Conservation (phyloP, 2,113 vertebrate species). For the Rissa tridactyla region DNA sequence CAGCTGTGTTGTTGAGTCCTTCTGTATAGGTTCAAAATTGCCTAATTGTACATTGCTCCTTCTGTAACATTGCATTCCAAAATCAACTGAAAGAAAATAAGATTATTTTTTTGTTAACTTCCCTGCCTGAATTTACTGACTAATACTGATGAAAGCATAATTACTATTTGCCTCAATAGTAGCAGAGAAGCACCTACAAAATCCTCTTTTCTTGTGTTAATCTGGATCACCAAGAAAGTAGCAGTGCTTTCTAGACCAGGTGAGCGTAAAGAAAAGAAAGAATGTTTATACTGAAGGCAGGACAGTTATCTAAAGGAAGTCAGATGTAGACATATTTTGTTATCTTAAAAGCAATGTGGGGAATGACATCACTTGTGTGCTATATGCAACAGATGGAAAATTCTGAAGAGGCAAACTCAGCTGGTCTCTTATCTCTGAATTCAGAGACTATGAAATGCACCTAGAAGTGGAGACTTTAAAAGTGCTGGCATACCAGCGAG, state of each 20-base stretch:
- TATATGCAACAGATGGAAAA: neutral
- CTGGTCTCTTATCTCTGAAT: neutral
- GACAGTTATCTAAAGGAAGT: neutral
- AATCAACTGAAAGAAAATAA: conserved; percentile 30
- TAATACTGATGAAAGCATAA: neutral
- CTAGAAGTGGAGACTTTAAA: neutral
- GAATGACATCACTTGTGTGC: neutral
- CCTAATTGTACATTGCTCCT: neutral
- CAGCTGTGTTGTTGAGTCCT: neutral
- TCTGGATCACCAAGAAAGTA: neutral
- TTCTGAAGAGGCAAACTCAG: neutral
- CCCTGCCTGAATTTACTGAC: neutral
- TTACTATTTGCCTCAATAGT: neutral
- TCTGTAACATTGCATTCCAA: conserved; percentile 11
- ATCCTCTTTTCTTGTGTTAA: neutral
- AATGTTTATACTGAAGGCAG: neutral
- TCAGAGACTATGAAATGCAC: neutral
- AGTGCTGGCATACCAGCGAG: neutral
- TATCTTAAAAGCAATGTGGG: neutral
- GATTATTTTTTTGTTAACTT: neutral
- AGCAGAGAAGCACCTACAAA: neutral
- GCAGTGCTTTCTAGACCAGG: neutral
- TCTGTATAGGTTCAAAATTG: neutral
- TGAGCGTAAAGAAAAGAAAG: neutral
- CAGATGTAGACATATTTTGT: neutral